Evolutionary conservation across 2,113 vertebrate species (phyloP).

Genomic region (Scolopax mira): DNA sequence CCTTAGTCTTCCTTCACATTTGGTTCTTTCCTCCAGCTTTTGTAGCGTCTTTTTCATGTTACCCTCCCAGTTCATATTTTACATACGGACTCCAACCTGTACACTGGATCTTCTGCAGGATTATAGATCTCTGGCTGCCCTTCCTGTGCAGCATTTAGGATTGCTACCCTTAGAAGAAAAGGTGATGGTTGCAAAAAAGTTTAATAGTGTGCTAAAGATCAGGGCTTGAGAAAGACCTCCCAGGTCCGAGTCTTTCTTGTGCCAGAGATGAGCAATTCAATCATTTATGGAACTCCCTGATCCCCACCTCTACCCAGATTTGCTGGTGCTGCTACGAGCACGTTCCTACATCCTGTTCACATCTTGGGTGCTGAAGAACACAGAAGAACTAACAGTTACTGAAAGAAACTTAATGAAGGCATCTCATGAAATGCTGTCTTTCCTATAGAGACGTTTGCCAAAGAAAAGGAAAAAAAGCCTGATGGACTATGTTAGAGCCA

Average conservation of each 20-base stretch:
- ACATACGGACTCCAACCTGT: rapidly evolving
- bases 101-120: background rate
- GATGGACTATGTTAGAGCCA: background rate
- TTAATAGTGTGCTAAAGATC: background rate
- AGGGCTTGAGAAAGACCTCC: background rate
- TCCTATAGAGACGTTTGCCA: background rate
- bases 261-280: background rate
- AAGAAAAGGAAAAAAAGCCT: background rate
- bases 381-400: background rate
- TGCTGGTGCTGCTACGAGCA: background rate
- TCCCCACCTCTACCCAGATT: background rate
- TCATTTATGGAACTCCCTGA: background rate
- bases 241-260: background rate
- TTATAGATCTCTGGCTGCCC: background rate
- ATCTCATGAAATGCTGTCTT: background rate
- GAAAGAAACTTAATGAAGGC: background rate
- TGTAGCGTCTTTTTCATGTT: background rate
- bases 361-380: background rate
- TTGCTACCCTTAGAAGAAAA: background rate
- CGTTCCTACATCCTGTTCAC: background rate
- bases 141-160: background rate
- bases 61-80: background rate
- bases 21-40: background rate
- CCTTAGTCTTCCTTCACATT: background rate
- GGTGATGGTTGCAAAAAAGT: background rate